Evolutionary conservation across 2,888 invertebrate genomes (phyloP), one percentile per base, ranked within the genome.

Genomic region (Anthophora plumipes): DNA sequence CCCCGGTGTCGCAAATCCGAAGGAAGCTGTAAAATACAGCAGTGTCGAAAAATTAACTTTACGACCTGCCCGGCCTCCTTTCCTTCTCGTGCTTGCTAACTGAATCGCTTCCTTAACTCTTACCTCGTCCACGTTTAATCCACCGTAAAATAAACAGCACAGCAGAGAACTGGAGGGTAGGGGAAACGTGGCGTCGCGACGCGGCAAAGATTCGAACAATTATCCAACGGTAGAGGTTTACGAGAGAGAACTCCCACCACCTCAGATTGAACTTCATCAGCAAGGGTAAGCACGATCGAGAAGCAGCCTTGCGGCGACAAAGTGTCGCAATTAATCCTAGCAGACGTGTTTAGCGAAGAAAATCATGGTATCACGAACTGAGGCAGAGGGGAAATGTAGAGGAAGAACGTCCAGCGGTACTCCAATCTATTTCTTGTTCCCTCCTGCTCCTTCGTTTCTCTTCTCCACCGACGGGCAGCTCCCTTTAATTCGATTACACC

Each of bases 401-500:
- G 25, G 59, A 66, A 57, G 52, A 52, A 66, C 50, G 68, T 66
- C 64, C 77, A 39, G 48, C 20, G 41, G 43, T 46, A 61, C 69
- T 59, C 50, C 67, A 71, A 81, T 81, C 78, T 81, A 79, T 75
- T 81, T 81, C 81, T 80, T 80, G 74, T 64, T 63, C 50, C 73
- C 57, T n/a, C n/a, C n/a, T n/a, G n/a, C n/a, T n/a, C n/a, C n/a
- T n/a, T n/a, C n/a, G n/a, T n/a, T n/a, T n/a, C n/a, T n/a, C n/a
- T n/a, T n/a, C n/a, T n/a, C n/a, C n/a, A n/a, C 37, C 37, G 54
- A n/a, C 78, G 69, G 57, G 63, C 59, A 77, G 74, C 79, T 83
- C 63, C 60, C 72, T 85, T 81, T 85, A 85, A 88, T 87, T 88
- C 78, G 83, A 87, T 87, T 82, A 83, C 71, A 72, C 50, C 60